Base-by-base conservation (phyloP, 2,888 invertebrate species). In the Trachelus stipa region DNA sequence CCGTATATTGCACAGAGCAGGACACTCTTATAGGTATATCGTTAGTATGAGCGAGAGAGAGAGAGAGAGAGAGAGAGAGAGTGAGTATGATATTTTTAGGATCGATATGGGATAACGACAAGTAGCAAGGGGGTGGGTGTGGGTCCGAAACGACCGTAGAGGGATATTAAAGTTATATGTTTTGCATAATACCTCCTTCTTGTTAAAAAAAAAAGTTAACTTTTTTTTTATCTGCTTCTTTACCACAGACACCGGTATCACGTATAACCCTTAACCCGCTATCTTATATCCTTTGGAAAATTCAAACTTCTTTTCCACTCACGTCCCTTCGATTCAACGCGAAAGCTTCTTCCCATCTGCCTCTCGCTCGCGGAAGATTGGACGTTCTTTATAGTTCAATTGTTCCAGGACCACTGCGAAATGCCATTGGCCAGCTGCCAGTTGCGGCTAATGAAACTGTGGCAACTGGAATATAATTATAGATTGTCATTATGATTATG, bases 71-170 rank as follows among this genome's bases (percentile, higher is more conserved):
- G 34, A 35, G 30, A 78, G 31, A 12, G 35, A 69, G 68, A 74
- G 73, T 76, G 56, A 68, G 35, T 12, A 15, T 12, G 12, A 40
- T 40, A 15, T 40, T 40, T 40, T 40, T 15, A 40, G 40, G 40
- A 15, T 40, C 40, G 73, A 71, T 35, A 77, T 30, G 40, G 73
- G 68, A 76, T 30, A 30, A 37, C 68, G 75, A 68, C 74, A 68
- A 68, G 68, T 75, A 71, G 73, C 69, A 73, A 40, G 74, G 40
- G 3, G 35, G 34, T 1, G 11, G 11, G 34, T 0, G 12, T 9
- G 35, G 75, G 73, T 75, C 73, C 4, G 73, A 77, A 77, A 56
- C 76, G 74, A 76, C 69, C 73, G 40, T 40, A 40, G 40, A 15
- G 40, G 40, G 40, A 15, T 15, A 40, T 40, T 15, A 40, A 40